phyloP scores from a whole-genome alignment of 1,140 invertebrate genomes.

The Oryctes rhinoceros region DNA sequence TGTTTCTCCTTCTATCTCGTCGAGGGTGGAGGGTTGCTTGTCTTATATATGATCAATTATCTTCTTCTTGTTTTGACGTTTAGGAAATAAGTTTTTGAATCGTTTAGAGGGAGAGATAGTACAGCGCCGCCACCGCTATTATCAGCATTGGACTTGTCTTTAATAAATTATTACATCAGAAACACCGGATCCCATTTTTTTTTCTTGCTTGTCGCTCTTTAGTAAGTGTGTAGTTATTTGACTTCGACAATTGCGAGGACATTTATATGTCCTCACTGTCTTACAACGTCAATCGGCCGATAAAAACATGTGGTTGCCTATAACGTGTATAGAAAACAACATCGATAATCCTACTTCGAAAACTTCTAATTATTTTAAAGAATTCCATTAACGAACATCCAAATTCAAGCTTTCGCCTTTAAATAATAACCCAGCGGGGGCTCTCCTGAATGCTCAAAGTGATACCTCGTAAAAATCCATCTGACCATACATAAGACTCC shows the following conservation, averaged over 20 bases:
- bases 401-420: no score
- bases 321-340: no score
- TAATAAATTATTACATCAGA: constrained; percentile 38
- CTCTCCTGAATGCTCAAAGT: no score
- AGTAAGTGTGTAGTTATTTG: no score
- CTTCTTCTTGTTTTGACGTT: constrained; percentile 57
- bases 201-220: not conserved
- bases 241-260: no score
- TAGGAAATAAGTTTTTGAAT: constrained; percentile 56
- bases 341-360: no score
- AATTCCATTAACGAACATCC: no score
- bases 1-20: not conserved
- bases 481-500: constrained; percentile 24
- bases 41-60: constrained; percentile 57
- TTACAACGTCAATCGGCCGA: no score
- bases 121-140: constrained; percentile 23
- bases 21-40: constrained; percentile 45
- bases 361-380: no score
- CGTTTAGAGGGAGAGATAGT: constrained; percentile 34
- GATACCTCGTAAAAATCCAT: not conserved
- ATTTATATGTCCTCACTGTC: no score
- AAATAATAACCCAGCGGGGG: no score
- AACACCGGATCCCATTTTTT: not conserved
- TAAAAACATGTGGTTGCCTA: no score
- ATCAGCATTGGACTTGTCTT: constrained; percentile 3